Conservation (phyloP, 1,140 invertebrate species). For the Stegodyphus mimosarum region DNA sequence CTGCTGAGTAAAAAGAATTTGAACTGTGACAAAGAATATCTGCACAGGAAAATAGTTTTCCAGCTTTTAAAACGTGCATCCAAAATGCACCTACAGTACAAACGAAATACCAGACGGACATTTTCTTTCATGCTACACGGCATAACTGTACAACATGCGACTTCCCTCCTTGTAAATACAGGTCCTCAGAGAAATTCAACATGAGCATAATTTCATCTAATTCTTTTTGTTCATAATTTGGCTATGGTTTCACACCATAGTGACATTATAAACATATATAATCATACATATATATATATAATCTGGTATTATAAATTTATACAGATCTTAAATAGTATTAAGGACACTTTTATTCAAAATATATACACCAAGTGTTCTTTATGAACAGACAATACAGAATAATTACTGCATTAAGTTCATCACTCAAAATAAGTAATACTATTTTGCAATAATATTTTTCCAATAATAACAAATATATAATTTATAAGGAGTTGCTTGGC, state of each 20-base stretch:
- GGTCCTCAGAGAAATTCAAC: too few relatives aligned
- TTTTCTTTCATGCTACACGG: not conserved
- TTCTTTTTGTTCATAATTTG: not conserved
- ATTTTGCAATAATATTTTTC: not conserved
- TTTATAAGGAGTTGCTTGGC: not conserved
- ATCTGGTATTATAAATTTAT: too few relatives aligned
- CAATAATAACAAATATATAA: not conserved
- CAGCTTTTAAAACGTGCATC: not conserved
- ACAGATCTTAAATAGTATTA: not conserved
- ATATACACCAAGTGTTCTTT: constrained; percentile 14
- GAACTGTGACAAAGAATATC: not conserved
- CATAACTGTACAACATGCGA: constrained; percentile 39
- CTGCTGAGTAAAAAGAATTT: constrained; percentile 23
- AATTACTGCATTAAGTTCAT: not conserved
- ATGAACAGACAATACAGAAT: not conserved
- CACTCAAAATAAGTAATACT: not conserved
- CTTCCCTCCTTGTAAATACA: constrained; percentile 2
- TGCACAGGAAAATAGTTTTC: not conserved
- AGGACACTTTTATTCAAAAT: constrained; percentile 48
- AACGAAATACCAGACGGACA: constrained; percentile 10
- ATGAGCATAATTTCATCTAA: not conserved
- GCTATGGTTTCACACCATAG: too few relatives aligned
- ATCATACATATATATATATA: too few relatives aligned
- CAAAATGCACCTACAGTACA: not conserved
- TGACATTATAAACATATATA: not conserved